Evolutionary conservation across 2,888 invertebrate species (phyloP).

Genomic region (Polietes domitor): DNA sequence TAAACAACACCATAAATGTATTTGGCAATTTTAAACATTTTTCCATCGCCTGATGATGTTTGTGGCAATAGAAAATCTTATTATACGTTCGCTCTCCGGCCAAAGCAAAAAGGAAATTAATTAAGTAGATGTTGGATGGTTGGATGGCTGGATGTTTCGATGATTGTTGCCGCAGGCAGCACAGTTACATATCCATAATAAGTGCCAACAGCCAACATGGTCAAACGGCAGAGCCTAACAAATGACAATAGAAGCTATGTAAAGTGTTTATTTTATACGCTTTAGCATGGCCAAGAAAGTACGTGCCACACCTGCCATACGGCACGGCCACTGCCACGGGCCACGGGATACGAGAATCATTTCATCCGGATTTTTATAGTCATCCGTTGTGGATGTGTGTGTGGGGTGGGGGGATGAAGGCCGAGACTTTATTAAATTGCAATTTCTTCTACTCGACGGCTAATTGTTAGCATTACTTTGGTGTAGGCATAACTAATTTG

Average conservation of each 20-base stretch:
- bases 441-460: background rate
- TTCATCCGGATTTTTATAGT: constrained; percentile 16
- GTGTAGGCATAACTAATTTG: constrained; percentile 27
- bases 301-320: constrained; percentile 52
- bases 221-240: background rate
- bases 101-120: constrained; percentile 61
- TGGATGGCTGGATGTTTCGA: background rate
- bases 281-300: constrained; percentile 24
- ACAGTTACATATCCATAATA: constrained; percentile 11
- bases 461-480: constrained; percentile 22
- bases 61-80: constrained; percentile 46
- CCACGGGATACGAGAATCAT: background rate
- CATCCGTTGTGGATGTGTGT: background rate
- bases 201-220: background rate
- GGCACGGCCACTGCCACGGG: background rate
- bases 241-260: constrained; percentile 38
- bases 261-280: constrained; percentile 43
- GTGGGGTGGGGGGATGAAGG: background rate
- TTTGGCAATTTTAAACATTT: constrained; percentile 62
- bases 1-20: constrained; percentile 59
- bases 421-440: constrained; percentile 23
- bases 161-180: background rate
- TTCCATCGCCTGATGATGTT: constrained; percentile 16
- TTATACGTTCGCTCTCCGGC: constrained; percentile 45
- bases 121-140: constrained; percentile 42